A percentile compares a stretch with the other conserved stretches of the same genome.
These are phyloP conservation scores for Ctenopoma multispine DNA, from an alignment of 2,797 vertebrate species.

Conservation along the genomic window DNA sequence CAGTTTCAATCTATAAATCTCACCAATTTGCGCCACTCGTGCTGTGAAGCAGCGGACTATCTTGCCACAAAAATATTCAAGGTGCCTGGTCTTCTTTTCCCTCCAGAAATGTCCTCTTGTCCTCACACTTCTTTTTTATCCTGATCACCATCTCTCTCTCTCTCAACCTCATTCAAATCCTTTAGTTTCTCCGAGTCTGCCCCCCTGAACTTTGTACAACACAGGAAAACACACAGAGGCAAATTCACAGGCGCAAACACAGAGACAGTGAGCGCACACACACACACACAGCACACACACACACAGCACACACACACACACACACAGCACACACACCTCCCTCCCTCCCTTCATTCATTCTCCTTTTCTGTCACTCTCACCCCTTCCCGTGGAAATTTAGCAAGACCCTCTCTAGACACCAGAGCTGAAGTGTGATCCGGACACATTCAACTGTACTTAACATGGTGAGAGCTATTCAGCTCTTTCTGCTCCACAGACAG, in stretches of 20 bases:
- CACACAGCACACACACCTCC: too few relatives aligned
- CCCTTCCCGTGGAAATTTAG: slow-evolving; percentile 56
- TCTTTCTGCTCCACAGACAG: slow-evolving; percentile 59
- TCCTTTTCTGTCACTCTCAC: slow-evolving; percentile 61
- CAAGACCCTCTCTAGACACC: slow-evolving; percentile 50
- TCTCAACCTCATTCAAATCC: slow-evolving; percentile 65
- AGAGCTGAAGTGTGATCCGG: slow-evolving; percentile 67
- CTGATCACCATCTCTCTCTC: slow-evolving; percentile 44
- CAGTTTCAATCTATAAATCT: slow-evolving; percentile 78
- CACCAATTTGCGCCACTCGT: slow-evolving; percentile 68
- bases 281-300: slow-evolving; percentile 16
- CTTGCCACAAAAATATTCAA: slow-evolving; percentile 58
- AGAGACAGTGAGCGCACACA: slow-evolving; percentile 39
- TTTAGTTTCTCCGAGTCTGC: slow-evolving; percentile 70
- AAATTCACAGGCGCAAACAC: slow-evolving; percentile 66
- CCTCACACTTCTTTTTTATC: slow-evolving; percentile 48
- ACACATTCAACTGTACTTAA: slow-evolving; percentile 74
- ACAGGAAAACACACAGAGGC: slow-evolving; percentile 69
- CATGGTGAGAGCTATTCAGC: slow-evolving; percentile 60
- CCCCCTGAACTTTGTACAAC: slow-evolving; percentile 75
- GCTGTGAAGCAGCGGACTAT: slow-evolving; percentile 65
- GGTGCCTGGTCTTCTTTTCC: slow-evolving; percentile 66
- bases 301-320: too few relatives aligned
- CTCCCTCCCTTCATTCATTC: slow-evolving; percentile 56
- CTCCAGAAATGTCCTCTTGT: slow-evolving; percentile 60